Base-by-base conservation (phyloP, 2,888 invertebrate species). In the Diplazon laetatorius region DNA sequence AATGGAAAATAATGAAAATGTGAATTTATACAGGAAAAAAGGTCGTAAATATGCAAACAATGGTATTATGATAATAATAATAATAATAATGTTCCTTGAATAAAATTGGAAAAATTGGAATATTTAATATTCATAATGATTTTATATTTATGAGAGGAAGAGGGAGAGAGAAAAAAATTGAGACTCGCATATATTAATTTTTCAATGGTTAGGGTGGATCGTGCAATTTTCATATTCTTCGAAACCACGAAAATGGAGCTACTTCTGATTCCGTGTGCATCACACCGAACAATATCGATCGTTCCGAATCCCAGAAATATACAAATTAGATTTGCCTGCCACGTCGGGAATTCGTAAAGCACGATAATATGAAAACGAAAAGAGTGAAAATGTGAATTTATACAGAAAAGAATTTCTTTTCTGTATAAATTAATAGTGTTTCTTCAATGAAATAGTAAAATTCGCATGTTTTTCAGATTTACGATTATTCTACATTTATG, bases 221-320 rank as follows among this genome's bases (percentile, higher is more conserved):
- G 18, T 48, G 10, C 1, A 48, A 48, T 48, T 20, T 48, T 20
- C 18, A 48, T 48, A 30, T 5, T 10, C 10, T 48, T 4, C 1
- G 42, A n/a, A 42, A 42, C 42, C 37, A 37, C 37, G 12, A 42
- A 42, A 42, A 42, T 42, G 42, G 2, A n/a, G 30, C 6, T 30
- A 30, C n/a, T 42, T 42, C 3, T 10, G 12, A n/a, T 42, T 12
- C 42, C 4, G n/a, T 2, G n/a, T 42, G 42, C 42, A 42, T 42
- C 39, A 9, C 37, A 8, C 1, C 42, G n/a, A 42, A n/a, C 42
- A n/a, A n/a, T 16, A 62, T 59, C 60, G 70, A 70, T 60, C 50
- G 60, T n/a, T n/a, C n/a, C n/a, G n/a, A n/a, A n/a, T n/a, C n/a
- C n/a, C n/a, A n/a, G n/a, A n/a, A n/a, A n/a, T n/a, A n/a, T n/a